Percentiles rank a stretch among this genome's conserved stretches.
Conservation (phyloP, 2,113 vertebrate genomes). For the Anoplopoma fimbria region DNA sequence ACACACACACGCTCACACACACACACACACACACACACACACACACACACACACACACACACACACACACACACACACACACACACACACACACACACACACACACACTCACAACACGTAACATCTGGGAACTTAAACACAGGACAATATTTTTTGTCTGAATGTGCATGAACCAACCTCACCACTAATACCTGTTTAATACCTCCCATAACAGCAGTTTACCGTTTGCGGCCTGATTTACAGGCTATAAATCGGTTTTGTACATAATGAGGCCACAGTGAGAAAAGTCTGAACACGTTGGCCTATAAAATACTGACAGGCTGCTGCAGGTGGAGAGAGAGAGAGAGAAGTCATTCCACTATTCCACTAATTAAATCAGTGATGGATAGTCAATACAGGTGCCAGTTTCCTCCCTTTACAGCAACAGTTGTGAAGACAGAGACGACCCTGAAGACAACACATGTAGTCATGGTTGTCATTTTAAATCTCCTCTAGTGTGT, state of each 20-base stretch:
- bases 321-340: constrained; percentile 46
- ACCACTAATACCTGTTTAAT: no score
- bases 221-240: constrained; percentile 6
- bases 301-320: constrained; percentile 46
- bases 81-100: constrained; percentile 2
- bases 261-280: constrained; percentile 35
- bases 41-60: constrained; percentile 8
- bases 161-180: no score
- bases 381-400: constrained; percentile 52
- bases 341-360: constrained; percentile 28
- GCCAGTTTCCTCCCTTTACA: constrained; percentile 28
- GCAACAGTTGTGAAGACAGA: not conserved
- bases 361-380: constrained; percentile 49
- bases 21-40: constrained; percentile 24
- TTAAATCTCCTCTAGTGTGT: constrained; percentile 7
- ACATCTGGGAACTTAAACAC: constrained; percentile 11
- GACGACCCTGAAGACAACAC: constrained; percentile 28
- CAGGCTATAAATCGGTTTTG: constrained; percentile 17
- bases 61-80: constrained; percentile 2
- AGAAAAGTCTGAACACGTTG: constrained; percentile 1
- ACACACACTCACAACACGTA: constrained; percentile 19
- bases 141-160: no score
- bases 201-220: not conserved
- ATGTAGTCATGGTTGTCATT: constrained; percentile 6
- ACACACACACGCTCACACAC: no score